These are phyloP conservation scores for Propithecus coquereli DNA, from an alignment of 2,113 vertebrate genomes.

Conservation along the genomic window DNA sequence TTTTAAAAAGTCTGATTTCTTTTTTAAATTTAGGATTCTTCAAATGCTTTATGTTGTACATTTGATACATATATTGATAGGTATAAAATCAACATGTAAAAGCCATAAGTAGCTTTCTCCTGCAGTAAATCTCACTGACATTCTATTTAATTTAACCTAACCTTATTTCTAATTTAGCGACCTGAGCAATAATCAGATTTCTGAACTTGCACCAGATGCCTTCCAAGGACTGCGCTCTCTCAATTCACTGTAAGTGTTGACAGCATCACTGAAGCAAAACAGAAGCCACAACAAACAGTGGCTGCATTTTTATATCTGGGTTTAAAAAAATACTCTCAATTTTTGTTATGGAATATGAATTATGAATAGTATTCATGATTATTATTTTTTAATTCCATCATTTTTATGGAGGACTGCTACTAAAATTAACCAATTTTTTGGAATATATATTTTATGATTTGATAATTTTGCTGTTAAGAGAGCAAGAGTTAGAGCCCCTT, in stretches of 20 bases:
- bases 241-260: conserved; percentile 95
- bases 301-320: not conserved
- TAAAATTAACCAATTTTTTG: not conserved
- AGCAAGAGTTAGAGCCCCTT: not conserved
- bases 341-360: not conserved
- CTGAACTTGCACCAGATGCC: conserved; percentile 94
- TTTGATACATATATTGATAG: not conserved
- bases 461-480: not conserved
- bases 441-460: not conserved
- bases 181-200: conserved; percentile 99
- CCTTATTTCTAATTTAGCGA: conserved; percentile 86
- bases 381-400: not conserved
- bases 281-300: fast-evolving
- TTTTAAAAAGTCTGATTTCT: not conserved
- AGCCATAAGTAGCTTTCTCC: not conserved
- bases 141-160: conserved; percentile 53
- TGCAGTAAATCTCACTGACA: not conserved
- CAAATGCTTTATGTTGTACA: not conserved
- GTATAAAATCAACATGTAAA: not conserved
- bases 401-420: not conserved
- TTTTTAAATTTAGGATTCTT: not conserved
- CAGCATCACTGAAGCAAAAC: not conserved
- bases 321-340: not conserved
- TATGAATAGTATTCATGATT: not conserved
- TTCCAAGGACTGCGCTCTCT: conserved; percentile 97